Conservation (phyloP, 2,797 vertebrate species). For the Cynodonichthys magdalenae region DNA sequence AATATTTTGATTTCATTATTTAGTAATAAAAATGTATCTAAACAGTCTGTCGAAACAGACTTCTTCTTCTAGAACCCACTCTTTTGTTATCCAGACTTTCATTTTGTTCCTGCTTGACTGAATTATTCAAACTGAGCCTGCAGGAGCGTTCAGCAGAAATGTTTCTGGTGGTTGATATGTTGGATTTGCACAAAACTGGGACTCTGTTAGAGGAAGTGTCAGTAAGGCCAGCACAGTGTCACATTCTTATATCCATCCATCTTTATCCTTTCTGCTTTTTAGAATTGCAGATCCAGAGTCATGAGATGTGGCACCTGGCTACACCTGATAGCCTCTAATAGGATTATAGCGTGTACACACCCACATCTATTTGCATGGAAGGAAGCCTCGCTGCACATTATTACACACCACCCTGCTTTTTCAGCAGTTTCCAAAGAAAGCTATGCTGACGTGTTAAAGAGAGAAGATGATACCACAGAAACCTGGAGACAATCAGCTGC, state of each 20-base stretch:
- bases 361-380: neutral
- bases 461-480: neutral
- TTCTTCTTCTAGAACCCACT: neutral
- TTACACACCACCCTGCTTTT: conserved; percentile 30
- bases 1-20: too few relatives aligned
- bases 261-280: conserved; percentile 17
- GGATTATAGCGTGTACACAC: conserved; percentile 33
- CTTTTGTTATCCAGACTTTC: conserved; percentile 3
- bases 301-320: conserved; percentile 47
- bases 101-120: conserved; percentile 7
- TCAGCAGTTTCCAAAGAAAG: conserved; percentile 66
- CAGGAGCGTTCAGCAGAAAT: conserved; percentile 10
- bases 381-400: neutral
- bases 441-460: conserved; percentile 50
- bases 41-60: too few relatives aligned
- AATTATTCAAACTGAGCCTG: conserved; percentile 18
- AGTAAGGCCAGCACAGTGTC: neutral
- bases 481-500: too few relatives aligned
- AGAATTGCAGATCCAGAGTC: conserved; percentile 13
- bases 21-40: too few relatives aligned
- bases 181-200: conserved; percentile 26
- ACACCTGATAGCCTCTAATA: conserved; percentile 55
- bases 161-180: conserved; percentile 38
- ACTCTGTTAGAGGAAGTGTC: conserved; percentile 16
- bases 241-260: neutral